phyloP scores from a whole-genome alignment of 2,113 vertebrate species.

The Siniperca knerii region DNA sequence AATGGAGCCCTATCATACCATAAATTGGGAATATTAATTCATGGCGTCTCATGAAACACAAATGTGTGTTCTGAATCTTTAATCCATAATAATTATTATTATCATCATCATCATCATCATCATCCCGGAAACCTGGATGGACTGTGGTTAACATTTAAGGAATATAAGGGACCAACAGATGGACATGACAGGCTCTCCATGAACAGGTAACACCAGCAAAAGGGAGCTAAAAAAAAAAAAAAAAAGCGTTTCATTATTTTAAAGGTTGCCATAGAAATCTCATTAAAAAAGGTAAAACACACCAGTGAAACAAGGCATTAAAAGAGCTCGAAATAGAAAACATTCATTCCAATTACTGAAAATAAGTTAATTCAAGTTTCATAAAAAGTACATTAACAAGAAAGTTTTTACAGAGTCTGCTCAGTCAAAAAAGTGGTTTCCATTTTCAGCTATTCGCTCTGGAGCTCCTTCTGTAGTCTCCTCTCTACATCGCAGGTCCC shows the following conservation, averaged over 20 bases:
- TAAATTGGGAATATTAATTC: background rate
- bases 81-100: background rate
- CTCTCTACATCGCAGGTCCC: constrained; percentile 83
- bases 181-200: constrained; percentile 4
- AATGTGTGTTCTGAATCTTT: background rate
- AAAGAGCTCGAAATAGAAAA: constrained; percentile 48
- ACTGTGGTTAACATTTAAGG: background rate
- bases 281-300: constrained; percentile 49
- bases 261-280: constrained; percentile 58
- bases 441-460: constrained; percentile 19
- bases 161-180: constrained; percentile 8
- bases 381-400: constrained; percentile 30
- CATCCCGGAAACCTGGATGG: background rate
- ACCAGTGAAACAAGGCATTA: constrained; percentile 9
- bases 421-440: constrained; percentile 9
- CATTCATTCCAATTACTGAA: constrained; percentile 37
- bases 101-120: too few species aligned
- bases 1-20: constrained; percentile 3
- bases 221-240: background rate
- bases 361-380: constrained; percentile 55
- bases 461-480: constrained; percentile 15
- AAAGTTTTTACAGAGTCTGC: constrained; percentile 2
- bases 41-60: background rate
- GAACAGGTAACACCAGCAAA: background rate
- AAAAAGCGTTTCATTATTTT: constrained; percentile 20